Conservation (phyloP, 2,797 vertebrate species). For the Acrossocheilus fasciatus region DNA sequence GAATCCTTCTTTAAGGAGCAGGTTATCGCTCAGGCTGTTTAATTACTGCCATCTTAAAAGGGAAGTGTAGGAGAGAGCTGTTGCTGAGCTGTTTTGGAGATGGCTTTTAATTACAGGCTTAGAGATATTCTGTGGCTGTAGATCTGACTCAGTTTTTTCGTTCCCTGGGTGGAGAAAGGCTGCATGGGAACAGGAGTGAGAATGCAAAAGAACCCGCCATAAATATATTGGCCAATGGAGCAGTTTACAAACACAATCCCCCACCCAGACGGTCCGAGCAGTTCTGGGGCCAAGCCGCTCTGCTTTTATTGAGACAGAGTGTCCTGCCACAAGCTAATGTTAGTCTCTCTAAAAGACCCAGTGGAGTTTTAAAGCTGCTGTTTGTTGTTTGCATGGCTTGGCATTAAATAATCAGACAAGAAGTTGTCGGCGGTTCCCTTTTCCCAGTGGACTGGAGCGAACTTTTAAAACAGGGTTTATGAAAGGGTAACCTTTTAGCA, state of each 20-base stretch:
- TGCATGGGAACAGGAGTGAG: conserved; percentile 69
- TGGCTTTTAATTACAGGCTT: conserved; percentile 56
- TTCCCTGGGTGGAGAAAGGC: conserved; percentile 57
- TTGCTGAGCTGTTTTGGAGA: conserved; percentile 35
- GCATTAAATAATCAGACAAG: conserved; percentile 66
- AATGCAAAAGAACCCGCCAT: conserved; percentile 49
- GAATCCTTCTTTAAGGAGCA: conserved; percentile 62
- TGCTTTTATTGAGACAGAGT: conserved; percentile 73
- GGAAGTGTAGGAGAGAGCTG: conserved; percentile 13
- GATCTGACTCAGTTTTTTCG: conserved; percentile 51
- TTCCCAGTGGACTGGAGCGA: conserved; percentile 59
- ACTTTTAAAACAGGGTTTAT: conserved; percentile 71
- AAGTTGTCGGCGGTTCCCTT: conserved; percentile 57
- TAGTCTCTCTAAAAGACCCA: conserved; percentile 75
- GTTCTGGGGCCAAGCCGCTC: conserved; percentile 66
- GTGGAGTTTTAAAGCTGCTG: conserved; percentile 72
- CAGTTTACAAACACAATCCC: conserved; percentile 38
- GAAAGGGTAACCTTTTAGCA: conserved; percentile 57
- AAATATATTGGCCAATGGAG: conserved; percentile 49
- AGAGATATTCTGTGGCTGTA: conserved; percentile 67
- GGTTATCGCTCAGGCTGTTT: conserved; percentile 52
- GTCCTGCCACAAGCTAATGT: conserved; percentile 80
- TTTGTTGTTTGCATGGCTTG: conserved; percentile 70
- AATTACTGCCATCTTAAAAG: conserved; percentile 64
- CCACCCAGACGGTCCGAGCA: conserved; percentile 56